Evolutionary conservation across 1,140 invertebrate species (phyloP), one percentile per base, ranked within the genome.

Genomic region (Homarus americanus): DNA sequence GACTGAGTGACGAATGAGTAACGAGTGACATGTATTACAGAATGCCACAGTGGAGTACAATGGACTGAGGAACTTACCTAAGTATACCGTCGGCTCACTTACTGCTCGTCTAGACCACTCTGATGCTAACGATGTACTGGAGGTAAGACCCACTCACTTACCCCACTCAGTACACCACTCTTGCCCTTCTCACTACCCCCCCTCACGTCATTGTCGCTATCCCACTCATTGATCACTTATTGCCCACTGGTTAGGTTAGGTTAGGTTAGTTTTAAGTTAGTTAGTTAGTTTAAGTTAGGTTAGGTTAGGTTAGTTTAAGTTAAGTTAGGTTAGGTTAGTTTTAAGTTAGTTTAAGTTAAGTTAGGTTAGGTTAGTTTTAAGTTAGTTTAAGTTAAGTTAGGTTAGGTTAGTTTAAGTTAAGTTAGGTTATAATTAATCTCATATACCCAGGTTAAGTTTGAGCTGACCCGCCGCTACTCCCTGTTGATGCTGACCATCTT

Each of bases 401-500:
- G n/a, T n/a, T n/a, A n/a, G n/a, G n/a, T n/a, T n/a, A n/a, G n/a
- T n/a, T n/a, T n/a, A n/a, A n/a, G n/a, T n/a, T n/a, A n/a, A n/a
- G n/a, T n/a, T n/a, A n/a, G n/a, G n/a, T n/a, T n/a, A n/a, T n/a
- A n/a, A n/a, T n/a, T n/a, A n/a, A n/a, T n/a, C n/a, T n/a, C n/a
- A n/a, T n/a, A n/a, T n/a, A n/a, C n/a, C n/a, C 73, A 87, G 85
- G 85, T 41, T 15, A 87, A 72, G 17, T 87, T 87, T 28, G 66
- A 87, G 38, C 73, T 87, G 75, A 28, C 76, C 10, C n/a, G 85
- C 38, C 72, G 85, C 20, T 87, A 87, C 41, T 87, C 85, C 72
- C 73, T 87, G n/a, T 73, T 87, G 28, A 73, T 87, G 32, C 73
- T 87, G n/a, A 78, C 75, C 85, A 87, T 87, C 85, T 87, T 87